Evolutionary conservation across 2,113 vertebrate species (phyloP).

Genomic region (Centrocercus urophasianus): DNA sequence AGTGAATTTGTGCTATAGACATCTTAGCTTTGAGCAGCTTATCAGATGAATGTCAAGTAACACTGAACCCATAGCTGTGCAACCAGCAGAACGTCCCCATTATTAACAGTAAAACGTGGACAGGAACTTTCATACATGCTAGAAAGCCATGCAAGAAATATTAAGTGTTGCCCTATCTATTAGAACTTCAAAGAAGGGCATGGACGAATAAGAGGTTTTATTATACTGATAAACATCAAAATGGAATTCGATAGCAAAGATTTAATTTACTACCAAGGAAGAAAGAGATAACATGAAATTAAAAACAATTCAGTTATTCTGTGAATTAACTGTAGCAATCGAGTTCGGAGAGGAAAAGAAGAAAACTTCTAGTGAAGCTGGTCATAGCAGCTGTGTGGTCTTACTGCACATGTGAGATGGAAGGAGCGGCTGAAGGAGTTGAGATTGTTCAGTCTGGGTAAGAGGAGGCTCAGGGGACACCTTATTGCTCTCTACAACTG

Average conservation of each 20-base stretch:
- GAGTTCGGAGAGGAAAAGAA: neutral
- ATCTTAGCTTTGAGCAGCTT: neutral
- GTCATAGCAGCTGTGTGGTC: neutral
- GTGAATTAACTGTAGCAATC: neutral
- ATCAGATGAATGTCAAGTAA: neutral
- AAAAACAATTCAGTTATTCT: neutral
- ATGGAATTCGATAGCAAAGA: neutral
- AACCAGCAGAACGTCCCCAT: neutral
- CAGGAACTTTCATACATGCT: neutral
- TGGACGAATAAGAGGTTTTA: neutral
- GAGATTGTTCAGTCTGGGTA: no score
- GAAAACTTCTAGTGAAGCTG: neutral
- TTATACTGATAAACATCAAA: neutral
- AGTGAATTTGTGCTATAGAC: neutral
- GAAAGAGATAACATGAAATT: neutral
- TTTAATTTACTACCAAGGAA: neutral
- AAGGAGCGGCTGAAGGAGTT: neutral
- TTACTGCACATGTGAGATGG: neutral
- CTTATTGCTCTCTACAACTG: no score
- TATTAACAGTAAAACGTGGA: neutral
- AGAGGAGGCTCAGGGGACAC: no score
- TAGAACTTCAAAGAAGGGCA: neutral
- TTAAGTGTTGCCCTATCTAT: neutral
- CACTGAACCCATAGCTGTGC: neutral
- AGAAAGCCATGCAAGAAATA: neutral